Percentiles rank a stretch among this genome's conserved stretches.
Conservation (phyloP, 2,888 invertebrate genomes). For the Liposcelis brunnea region DNA sequence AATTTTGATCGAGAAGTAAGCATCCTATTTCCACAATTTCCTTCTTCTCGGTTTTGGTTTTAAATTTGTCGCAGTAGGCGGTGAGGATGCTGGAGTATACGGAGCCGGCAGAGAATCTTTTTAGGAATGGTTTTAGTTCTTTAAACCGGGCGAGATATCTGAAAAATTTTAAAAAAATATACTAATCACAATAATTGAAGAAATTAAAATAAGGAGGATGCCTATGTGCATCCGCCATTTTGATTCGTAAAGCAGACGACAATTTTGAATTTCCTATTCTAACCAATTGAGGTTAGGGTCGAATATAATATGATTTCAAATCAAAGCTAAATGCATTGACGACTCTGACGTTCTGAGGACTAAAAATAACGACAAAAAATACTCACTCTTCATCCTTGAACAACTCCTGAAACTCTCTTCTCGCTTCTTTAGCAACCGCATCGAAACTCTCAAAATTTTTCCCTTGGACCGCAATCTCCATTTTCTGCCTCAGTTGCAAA, state of each 20-base stretch:
- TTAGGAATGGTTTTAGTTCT: constrained; percentile 34
- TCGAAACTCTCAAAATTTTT: constrained; percentile 13
- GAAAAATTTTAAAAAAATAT: too few relatives aligned
- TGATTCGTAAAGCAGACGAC: too few relatives aligned
- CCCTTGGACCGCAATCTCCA: constrained; percentile 11
- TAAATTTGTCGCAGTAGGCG: constrained; percentile 27
- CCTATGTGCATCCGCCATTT: too few relatives aligned
- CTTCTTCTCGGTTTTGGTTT: constrained; percentile 21
- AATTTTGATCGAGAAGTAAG: constrained; percentile 31
- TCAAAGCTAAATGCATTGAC: too few relatives aligned
- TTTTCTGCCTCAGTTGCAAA: constrained; percentile 9
- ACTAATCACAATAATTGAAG: too few relatives aligned
- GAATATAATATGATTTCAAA: too few relatives aligned
- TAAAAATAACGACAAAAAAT: too few relatives aligned
- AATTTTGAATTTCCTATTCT: too few relatives aligned
- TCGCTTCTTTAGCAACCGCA: constrained; percentile 20
- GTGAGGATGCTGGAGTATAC: constrained; percentile 29
- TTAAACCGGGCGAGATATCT: constrained; percentile 16
- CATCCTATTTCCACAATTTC: constrained; percentile 33
- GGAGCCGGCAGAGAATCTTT: constrained; percentile 37
- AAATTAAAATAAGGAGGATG: too few relatives aligned
- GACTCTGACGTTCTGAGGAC: too few relatives aligned
- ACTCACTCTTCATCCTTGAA: constrained; percentile 16
- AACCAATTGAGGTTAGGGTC: too few relatives aligned
- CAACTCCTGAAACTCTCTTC: constrained; percentile 24